Evolutionary conservation across 2,797 vertebrate species (phyloP), one percentile per base, ranked within the genome.

Genomic region (Melanotaenia trifasciata): DNA sequence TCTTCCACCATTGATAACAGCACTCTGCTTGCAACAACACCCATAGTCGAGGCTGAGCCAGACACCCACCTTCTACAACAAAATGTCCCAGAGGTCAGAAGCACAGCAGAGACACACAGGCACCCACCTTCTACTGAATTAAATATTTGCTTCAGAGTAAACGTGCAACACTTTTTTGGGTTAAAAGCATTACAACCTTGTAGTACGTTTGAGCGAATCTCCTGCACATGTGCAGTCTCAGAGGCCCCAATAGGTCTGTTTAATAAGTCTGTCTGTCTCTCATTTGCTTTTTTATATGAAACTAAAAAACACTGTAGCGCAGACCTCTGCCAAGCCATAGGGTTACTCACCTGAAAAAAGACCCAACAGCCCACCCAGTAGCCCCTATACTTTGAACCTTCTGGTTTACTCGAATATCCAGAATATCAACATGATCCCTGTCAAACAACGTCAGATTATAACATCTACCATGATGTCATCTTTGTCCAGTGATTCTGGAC

Each of bases 71-170:
- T 94, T 30, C 87, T 92, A 0, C 94, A 93, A 78, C 92, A 94
- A 83, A 91, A 85, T 16, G 2, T 93, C 0, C 84, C 95, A 54
- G 94, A 95, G 93, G 96, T 99, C 26, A 74, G 86, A 16, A 8
- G 28, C 2, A 30, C 32, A 6, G 32, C 32, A 33, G 30, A 65
- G 2, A 54, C 40, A 10, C 5, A n/a, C 10, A 36, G 43, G 16
- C 26, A 66, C 40, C 33, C 22, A 13, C 24, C 35, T 30, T 30
- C 28, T 2, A 57, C 5, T 50, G 24, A 51, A 28, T 47, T 7
- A 47, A 11, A 51, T 8, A 50, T 50, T 50, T 50, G 1, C 8
- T 22, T n/a, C 3, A 22, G 0, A 6, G 22, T 35, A 32, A 24
- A 36, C 33, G 28, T 7, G 5, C 43, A 58, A 40, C 43, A 30